Evolutionary conservation across 2,888 invertebrate genomes (phyloP), one percentile per base, ranked within the genome.

Genomic region (Trissolcus japonicus): DNA sequence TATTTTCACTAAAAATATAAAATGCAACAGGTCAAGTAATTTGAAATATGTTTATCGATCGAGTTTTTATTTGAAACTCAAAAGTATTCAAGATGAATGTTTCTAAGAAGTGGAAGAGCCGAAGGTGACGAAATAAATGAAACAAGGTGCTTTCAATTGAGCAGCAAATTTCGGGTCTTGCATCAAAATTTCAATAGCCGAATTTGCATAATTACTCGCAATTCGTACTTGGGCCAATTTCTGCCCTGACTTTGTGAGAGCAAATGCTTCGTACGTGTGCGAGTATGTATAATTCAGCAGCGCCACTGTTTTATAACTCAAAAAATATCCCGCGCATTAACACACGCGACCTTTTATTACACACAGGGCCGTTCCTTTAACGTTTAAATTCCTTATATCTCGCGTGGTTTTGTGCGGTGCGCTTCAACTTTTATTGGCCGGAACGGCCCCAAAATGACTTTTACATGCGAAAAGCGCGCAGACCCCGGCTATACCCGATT

Each of bases 151-250:
- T 55, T 21, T 48, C 71, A 72, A 78, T 75, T 78, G 67, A 54
- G 14, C 50, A 65, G 55, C 56, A 65, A 78, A 72, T 78, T 66
- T 55, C 6, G 54, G 62, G 19, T 51, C 53, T 69, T 56, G 41
- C 43, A 56, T 67, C 71, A 75, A 78, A 78, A 75, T 78, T 65
- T 59, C 74, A 76, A 78, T 62, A 16, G 43, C 17, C 66, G 79
- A 83, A 83, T 85, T 82, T 83, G 81, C 83, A 84, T 84, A 85
- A 84, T 84, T 84, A 35, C 82, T 80, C 80, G 80, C 83, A 82
- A 84, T 84, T 85, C 83, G 82, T 82, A 78, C 78, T 78, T 78
- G 75, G 78, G 78, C 75, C 74, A 78, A 78, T 78, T 78, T 78
- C 78, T 75, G 75, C 56, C 9, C 63, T 66, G 74, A 60, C 79